Base-by-base conservation (phyloP, 2,888 invertebrate genomes). In the Andrena dorsata region DNA sequence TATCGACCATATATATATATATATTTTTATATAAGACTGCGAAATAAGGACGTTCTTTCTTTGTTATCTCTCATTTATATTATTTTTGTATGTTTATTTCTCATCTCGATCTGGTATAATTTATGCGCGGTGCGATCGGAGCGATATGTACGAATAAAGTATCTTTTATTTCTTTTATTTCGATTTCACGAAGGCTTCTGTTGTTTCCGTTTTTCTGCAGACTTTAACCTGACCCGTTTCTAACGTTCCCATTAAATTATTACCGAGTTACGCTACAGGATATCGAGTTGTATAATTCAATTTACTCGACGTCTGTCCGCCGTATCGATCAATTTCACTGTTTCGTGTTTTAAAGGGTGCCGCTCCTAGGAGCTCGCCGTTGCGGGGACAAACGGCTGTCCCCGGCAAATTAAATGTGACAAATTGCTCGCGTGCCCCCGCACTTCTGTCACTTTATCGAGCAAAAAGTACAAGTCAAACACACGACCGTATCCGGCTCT, bases 341-440 rank as follows among this genome's bases (percentile, higher is more conserved):
- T 78, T 84, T 76, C 76, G 61, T 75, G 86, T 85, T 88, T 88
- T 75, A 88, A 89, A 85, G 83, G 86, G 89, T 87, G 87, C 77
- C 86, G 69, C 80, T 83, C 73, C 73, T 70, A 83, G 70, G 30
- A 72, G 65, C 80, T 83, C 77, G 68, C 69, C 47, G 47, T 8
- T 23, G 32, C 66, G 51, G 72, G 20, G n/a, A 7, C 49, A 61
- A 66, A 68, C 13, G 23, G 66, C 70, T 53, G 66, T 53, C 7
- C 65, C 28, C 61, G 28, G 10, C 70, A 76, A 84, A 82, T 88
- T 84, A 83, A 88, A 89, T 66, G 74, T 77, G 89, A 88, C 83
- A 90, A 89, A 90, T 89, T 90, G 74, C 51, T 68, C 81, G 60
- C 79, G 88, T 86, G 87, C 85, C 84, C 41, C 79, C 74, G 80